A percentile compares a stretch with the other conserved stretches of the same genome.
phyloP scores from a whole-genome alignment of 2,888 invertebrate species.

The Oligia strigilis region DNA sequence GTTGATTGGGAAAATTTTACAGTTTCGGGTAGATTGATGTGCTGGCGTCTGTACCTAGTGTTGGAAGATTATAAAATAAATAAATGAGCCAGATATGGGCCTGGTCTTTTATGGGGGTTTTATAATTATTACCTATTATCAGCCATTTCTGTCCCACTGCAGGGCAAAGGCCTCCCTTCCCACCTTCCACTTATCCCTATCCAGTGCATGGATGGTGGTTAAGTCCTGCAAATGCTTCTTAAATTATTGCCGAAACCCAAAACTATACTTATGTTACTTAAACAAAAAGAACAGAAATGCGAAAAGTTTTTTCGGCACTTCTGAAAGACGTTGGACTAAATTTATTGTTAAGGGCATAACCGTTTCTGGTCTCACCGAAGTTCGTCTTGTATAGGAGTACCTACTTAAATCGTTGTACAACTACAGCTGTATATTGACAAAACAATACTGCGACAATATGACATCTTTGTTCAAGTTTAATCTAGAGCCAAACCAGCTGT shows the following conservation, averaged over 20 bases:
- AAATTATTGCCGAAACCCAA: slow-evolving; percentile 18
- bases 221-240: neutral
- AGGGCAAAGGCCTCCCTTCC: too few species aligned
- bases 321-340: slow-evolving; percentile 38
- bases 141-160: too few species aligned
- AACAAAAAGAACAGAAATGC: slow-evolving; percentile 34
- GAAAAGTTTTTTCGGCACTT: slow-evolving; percentile 45
- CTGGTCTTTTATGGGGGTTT: neutral
- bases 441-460: slow-evolving; percentile 30
- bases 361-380: slow-evolving; percentile 27
- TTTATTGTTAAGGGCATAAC: slow-evolving; percentile 33
- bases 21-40: too few species aligned
- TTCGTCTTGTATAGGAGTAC: slow-evolving; percentile 16
- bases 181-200: too few species aligned
- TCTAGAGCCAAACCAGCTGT: slow-evolving; percentile 66
- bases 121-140: too few species aligned
- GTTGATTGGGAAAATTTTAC: too few species aligned
- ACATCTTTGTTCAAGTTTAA: slow-evolving; percentile 57
- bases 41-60: neutral
- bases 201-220: too few species aligned
- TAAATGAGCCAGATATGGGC: neutral
- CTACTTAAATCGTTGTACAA: slow-evolving; percentile 14
- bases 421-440: slow-evolving; percentile 12
- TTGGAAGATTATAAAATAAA: neutral
- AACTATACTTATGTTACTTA: neutral